These are phyloP conservation scores for Synanthedon andrenaeformis DNA, from an alignment of 2,888 invertebrate genomes.

Conservation along the genomic window DNA sequence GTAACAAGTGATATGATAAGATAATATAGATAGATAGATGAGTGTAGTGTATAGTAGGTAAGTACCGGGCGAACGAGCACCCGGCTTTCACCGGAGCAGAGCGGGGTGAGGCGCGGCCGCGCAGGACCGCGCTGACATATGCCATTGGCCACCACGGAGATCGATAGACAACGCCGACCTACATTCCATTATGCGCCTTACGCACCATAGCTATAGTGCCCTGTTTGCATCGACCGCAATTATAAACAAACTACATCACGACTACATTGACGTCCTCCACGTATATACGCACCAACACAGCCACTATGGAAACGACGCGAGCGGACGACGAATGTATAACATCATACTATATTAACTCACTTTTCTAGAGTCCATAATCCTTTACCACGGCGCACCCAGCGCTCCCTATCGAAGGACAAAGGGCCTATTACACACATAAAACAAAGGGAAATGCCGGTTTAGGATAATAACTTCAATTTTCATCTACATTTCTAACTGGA, in stretches of 20 bases:
- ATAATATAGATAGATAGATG: constrained; percentile 18
- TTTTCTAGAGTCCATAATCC: constrained; percentile 68
- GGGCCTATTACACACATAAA: constrained; percentile 60
- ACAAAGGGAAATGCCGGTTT: constrained; percentile 62
- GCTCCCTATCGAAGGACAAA: constrained; percentile 62
- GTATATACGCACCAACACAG: constrained; percentile 52
- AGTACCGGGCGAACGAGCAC: constrained; percentile 26
- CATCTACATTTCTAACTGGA: constrained; percentile 30
- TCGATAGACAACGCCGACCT: constrained; percentile 73
- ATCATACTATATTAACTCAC: constrained; percentile 52
- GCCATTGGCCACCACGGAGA: constrained; percentile 73
- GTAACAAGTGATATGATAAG: constrained; percentile 43
- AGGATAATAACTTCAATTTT: constrained; percentile 39
- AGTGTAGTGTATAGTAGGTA: constrained; percentile 15
- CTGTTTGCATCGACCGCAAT: constrained; percentile 44
- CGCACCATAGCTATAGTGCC: constrained; percentile 31
- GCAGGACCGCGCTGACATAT: constrained; percentile 70
- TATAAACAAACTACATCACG: constrained; percentile 73
- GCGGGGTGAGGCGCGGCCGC: constrained; percentile 55
- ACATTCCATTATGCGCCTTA: constrained; percentile 58
- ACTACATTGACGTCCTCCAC: constrained; percentile 50
- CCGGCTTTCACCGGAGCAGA: constrained; percentile 59
- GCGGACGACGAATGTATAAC: constrained; percentile 51
- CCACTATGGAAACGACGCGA: constrained; percentile 54
- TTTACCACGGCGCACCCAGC: constrained; percentile 53